These are phyloP conservation scores for Drosophila tani DNA, from an alignment of 1,140 invertebrate species.

Conservation along the genomic window DNA sequence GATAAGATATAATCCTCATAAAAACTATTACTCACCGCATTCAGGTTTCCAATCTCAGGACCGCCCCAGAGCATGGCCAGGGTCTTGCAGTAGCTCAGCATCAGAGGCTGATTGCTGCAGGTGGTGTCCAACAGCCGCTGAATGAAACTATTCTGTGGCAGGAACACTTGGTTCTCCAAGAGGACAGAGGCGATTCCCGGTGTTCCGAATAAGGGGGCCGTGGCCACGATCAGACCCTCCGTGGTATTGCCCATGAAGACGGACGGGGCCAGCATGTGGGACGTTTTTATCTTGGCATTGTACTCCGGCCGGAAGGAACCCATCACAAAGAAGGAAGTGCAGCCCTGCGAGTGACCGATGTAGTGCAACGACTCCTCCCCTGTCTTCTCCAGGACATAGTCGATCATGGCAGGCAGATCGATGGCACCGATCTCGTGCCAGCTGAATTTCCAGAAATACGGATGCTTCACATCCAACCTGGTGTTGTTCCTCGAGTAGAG, in stretches of 20 bases:
- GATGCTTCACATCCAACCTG: slow-evolving; percentile 86
- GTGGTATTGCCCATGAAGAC: slow-evolving; percentile 86
- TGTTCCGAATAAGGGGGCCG: slow-evolving; percentile 38
- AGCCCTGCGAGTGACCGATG: slow-evolving; percentile 88
- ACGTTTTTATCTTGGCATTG: slow-evolving; percentile 86
- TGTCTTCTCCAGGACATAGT: slow-evolving; percentile 88
- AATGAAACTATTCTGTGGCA: slow-evolving; percentile 66
- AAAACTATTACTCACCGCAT: slow-evolving; percentile 39
- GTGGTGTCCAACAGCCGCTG: slow-evolving; percentile 60
- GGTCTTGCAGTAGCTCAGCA: slow-evolving; percentile 61
- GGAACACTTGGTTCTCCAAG: slow-evolving; percentile 65
- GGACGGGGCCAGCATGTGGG: slow-evolving; percentile 87
- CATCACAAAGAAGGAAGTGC: slow-evolving; percentile 87
- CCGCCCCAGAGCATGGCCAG: slow-evolving; percentile 70
- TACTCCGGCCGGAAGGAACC: slow-evolving; percentile 86
- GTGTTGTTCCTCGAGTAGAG: slow-evolving; percentile 88
- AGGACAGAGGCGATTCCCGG: slow-evolving; percentile 50
- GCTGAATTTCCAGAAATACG: slow-evolving; percentile 87
- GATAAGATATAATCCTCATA: too few species aligned
- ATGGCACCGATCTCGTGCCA: slow-evolving; percentile 89
- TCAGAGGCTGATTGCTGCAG: slow-evolving; percentile 62
- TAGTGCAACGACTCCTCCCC: slow-evolving; percentile 86
- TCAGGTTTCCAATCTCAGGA: slow-evolving; percentile 56
- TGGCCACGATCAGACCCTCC: slow-evolving; percentile 84
- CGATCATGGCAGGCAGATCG: slow-evolving; percentile 89